A percentile compares a stretch with the other conserved stretches of the same genome.
These are phyloP conservation scores for Euschistus heros DNA, from an alignment of 1,140 invertebrate species.

Conservation along the genomic window DNA sequence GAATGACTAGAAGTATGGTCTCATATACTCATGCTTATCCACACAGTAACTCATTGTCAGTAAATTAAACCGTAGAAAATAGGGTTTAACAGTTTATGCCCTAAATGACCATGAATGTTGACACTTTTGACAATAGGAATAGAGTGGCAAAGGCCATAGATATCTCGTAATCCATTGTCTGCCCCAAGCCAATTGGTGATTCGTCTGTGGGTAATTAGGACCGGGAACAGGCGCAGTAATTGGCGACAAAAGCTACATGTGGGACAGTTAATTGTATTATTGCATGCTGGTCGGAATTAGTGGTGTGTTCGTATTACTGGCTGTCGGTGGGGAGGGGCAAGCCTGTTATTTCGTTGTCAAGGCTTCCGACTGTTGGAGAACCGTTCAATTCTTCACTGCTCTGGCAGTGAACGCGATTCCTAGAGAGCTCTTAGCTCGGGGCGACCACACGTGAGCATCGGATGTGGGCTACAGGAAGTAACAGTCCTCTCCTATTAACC, in stretches of 20 bases:
- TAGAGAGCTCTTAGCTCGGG: too few relatives aligned
- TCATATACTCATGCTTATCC: too few relatives aligned
- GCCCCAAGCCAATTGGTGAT: neutral
- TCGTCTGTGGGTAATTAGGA: neutral
- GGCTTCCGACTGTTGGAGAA: neutral
- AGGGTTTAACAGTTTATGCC: too few relatives aligned
- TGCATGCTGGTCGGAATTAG: neutral
- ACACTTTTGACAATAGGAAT: too few relatives aligned
- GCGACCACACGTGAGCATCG: neutral
- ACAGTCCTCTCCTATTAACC: too few relatives aligned
- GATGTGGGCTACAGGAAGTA: neutral
- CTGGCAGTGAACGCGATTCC: neutral
- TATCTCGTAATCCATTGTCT: too few relatives aligned
- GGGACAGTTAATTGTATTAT: slow-evolving; percentile 10
- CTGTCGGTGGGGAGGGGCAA: neutral
- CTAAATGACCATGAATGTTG: too few relatives aligned
- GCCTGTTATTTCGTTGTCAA: slow-evolving; percentile 5
- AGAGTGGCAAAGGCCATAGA: too few relatives aligned
- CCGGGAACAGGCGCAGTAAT: neutral
- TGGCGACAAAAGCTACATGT: neutral
- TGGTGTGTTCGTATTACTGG: neutral
- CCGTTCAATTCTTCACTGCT: neutral
- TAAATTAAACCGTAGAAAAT: too few relatives aligned
- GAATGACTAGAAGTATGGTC: too few relatives aligned
- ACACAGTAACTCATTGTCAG: too few relatives aligned